These are phyloP conservation scores for Lasius fuliginosus DNA, from an alignment of 2,888 invertebrate species.

Conservation along the genomic window DNA sequence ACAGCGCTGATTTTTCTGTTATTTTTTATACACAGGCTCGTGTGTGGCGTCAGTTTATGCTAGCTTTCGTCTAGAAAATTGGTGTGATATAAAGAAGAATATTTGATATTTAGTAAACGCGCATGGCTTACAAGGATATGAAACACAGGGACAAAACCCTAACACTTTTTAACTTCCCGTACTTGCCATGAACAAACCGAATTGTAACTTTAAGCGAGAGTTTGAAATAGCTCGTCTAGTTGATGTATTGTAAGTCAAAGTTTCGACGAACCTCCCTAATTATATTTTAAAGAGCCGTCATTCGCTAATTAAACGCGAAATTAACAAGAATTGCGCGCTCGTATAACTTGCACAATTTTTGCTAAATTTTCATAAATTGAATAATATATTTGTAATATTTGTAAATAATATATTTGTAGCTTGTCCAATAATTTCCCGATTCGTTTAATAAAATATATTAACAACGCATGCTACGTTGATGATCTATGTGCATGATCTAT, in stretches of 20 bases:
- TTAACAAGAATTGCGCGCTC: conserved; percentile 2
- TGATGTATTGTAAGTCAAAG: background rate
- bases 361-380: background rate
- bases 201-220: conserved; percentile 5
- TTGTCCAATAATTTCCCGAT: background rate
- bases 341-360: background rate
- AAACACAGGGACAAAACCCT: conserved; percentile 37
- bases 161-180: conserved; percentile 10
- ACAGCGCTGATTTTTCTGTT: conserved; percentile 55
- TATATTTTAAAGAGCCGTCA: conserved; percentile 12
- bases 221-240: conserved; percentile 25
- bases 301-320: conserved; percentile 21
- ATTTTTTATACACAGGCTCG: conserved; percentile 47
- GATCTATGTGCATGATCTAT: conserved; percentile 11
- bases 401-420: background rate
- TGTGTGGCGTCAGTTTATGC: conserved; percentile 46
- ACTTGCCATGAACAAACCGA: background rate
- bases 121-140: conserved; percentile 67
- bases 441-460: background rate
- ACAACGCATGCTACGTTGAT: conserved; percentile 30
- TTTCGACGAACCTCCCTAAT: conserved; percentile 2
- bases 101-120: conserved; percentile 51
- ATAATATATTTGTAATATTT: background rate
- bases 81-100: background rate
- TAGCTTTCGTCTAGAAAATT: conserved; percentile 45